Base-by-base conservation (phyloP, 1,140 invertebrate genomes). In the Atta cephalotes region DNA sequence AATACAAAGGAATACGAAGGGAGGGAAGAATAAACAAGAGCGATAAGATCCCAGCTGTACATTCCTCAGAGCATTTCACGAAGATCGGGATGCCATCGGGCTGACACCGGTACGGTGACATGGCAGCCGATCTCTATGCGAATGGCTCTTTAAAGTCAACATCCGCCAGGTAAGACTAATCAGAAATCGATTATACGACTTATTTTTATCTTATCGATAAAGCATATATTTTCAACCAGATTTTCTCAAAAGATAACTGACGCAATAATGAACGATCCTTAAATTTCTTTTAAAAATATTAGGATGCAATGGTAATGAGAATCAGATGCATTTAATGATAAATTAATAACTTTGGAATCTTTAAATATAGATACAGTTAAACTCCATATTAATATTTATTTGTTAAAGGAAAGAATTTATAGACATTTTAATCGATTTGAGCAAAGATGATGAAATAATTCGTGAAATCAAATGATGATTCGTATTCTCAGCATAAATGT, bases 61-160 rank as follows among this genome's bases (percentile, higher is more conserved):
- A 72, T 35, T 45, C 21, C 6, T 71, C 25, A 7, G 45, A 31
- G 1, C 10, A 16, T 62, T 21, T 2, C 18, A n/a, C 14, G 25
- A 66, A 66, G 9, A 70, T n/a, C 65, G 63, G 65, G 35, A 90
- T 90, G 89, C 25, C n/a, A 87, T 62, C 1, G 58, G 53, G n/a
- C 5, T 66, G 51, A 21, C 51, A 45, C 18, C 58, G 70, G 90
- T 90, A 87, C 92, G 25, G 25, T 25, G 25, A 25, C 21, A 94
- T 95, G 94, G 93, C 94, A 76, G 89, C 94, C 49, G 94, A 95
- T 89, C 86, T 95, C 10, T 94, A 88, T 74, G 91, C 91, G n/a
- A 93, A 93, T 85, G 92, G 93, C 62, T 90, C 92, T 66, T 65
- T 94, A 49, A 94, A 92, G 81, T 89, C 91, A 77, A 86, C 92